Conservation (phyloP, 2,888 invertebrate genomes). For the Ennomos fuscantarius region DNA sequence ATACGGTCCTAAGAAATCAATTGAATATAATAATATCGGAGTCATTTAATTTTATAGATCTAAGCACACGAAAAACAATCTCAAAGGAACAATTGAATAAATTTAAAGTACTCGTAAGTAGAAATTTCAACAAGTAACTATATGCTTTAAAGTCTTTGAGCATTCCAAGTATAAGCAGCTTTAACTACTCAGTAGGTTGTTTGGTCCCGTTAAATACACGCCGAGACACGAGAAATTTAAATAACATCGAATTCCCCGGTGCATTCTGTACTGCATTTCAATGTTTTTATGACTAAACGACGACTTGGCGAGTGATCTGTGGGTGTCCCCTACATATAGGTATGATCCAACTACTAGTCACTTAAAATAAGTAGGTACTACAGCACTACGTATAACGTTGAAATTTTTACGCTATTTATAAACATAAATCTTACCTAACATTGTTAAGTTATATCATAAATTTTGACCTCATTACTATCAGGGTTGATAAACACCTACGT, state of each 20-base stretch:
- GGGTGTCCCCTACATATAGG: background rate
- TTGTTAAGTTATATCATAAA: no score
- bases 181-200: background rate
- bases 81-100: background rate
- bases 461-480: no score
- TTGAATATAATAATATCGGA: no score
- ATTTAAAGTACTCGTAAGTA: slow-evolving; percentile 2
- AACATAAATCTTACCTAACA: no score
- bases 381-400: background rate
- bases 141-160: no score
- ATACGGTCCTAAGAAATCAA: no score
- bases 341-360: background rate
- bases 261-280: slow-evolving; percentile 17
- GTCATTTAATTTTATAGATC: no score
- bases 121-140: background rate
- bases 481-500: no score
- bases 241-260: slow-evolving; percentile 11
- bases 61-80: no score
- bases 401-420: no score
- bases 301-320: background rate
- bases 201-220: slow-evolving; percentile 14
- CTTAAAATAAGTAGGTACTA: background rate
- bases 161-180: background rate
- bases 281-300: slow-evolving; percentile 11
- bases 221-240: slow-evolving; percentile 8